Conservation (phyloP, 2,888 invertebrate genomes). For the Parthenolecanium corni region DNA sequence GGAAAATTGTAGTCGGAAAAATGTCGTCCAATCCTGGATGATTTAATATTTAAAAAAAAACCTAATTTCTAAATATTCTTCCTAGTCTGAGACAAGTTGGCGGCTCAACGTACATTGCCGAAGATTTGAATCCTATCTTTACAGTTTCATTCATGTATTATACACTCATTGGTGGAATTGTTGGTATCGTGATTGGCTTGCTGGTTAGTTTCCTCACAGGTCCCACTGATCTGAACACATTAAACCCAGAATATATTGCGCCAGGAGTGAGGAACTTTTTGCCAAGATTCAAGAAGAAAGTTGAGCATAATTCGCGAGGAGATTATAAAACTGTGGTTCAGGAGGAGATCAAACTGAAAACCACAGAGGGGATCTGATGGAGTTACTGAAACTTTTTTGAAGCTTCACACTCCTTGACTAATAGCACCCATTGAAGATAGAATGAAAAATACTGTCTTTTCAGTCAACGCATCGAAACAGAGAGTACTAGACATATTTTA, state of each 20-base stretch:
- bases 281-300: constrained; percentile 1
- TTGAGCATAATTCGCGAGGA: background rate
- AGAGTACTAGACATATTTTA: too few species aligned
- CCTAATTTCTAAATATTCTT: too few species aligned
- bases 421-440: too few species aligned
- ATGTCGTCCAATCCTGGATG: too few species aligned
- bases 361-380: too few species aligned
- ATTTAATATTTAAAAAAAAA: too few species aligned
- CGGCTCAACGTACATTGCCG: background rate
- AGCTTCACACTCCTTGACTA: too few species aligned
- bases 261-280: constrained; percentile 46
- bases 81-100: too few species aligned
- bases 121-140: constrained; percentile 43
- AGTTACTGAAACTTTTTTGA: too few species aligned
- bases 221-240: constrained; percentile 44
- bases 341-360: background rate
- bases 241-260: constrained; percentile 49
- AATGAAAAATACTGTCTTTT: too few species aligned
- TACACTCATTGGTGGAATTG: constrained; percentile 56
- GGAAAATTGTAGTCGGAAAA: too few species aligned
- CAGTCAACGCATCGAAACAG: too few species aligned
- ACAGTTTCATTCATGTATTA: constrained; percentile 67
- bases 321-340: background rate
- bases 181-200: constrained; percentile 53
- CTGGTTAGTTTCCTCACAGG: constrained; percentile 54